Base-by-base conservation (phyloP, 2,888 invertebrate genomes). In the Protodeltote pygarga region DNA sequence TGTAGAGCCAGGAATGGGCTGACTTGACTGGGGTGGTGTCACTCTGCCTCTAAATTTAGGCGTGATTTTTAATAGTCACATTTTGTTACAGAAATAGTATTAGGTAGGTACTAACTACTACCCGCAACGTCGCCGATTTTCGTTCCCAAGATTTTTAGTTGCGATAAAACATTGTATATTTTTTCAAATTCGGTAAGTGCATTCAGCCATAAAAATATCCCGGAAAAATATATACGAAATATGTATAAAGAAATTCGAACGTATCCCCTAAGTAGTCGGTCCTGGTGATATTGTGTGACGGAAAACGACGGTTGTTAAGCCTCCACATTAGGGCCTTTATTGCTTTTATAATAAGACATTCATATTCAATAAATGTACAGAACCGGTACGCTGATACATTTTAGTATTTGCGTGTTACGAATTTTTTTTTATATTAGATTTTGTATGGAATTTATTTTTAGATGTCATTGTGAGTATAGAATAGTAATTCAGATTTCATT, bases 341-440 rank as follows among this genome's bases (percentile, higher is more conserved):
- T 54, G 49, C 65, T 61, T 57, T 62, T 68, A 61, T 72, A 68
- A 65, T 52, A 11, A 51, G 55, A 44, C 68, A 74, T 77, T 71
- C 32, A 65, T 70, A 77, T 76, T 71, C 77, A 63, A 52, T 33
- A 23, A 59, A 48, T 53, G 64, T 60, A 42, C 45, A 34, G 59
- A 52, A 45, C 45, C 38, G 57, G 59, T 46, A 35, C 25, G n/a
- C 21, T 23, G 33, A 52, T 57, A 46, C 40, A 35, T 49, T 62
- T 42, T 38, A 49, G 24, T 39, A 27, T 28, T n/a, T 23, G 40
- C 53, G 39, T 20, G 23, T 42, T 39, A 42, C 33, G 53, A 52
- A 46, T 46, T 42, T 8, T 29, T n/a, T 40, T 41, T 31, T 23
- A 11, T 31, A 19, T 29, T 24, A 21, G n/a, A 39, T 31, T 38